These are phyloP conservation scores for Arctopsyche grandis DNA, from an alignment of 1,140 invertebrate species.

Conservation along the genomic window DNA sequence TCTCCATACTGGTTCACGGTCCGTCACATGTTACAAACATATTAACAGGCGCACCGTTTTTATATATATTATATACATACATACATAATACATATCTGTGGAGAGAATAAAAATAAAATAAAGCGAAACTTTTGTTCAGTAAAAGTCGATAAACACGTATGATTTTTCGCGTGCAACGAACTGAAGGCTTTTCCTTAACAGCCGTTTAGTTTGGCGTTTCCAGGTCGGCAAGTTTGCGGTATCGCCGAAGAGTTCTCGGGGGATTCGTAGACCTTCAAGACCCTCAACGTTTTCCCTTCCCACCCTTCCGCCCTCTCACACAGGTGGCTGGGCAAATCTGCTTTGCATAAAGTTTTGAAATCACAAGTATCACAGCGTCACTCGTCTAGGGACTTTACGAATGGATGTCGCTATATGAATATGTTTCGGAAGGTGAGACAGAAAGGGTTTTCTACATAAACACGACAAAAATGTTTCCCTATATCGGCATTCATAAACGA, in stretches of 20 bases:
- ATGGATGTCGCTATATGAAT: not conserved
- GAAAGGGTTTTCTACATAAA: not conserved
- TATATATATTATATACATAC: too few relatives aligned
- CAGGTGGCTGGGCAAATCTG: slow-evolving; percentile 31
- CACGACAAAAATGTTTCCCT: too few relatives aligned
- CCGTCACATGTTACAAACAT: too few relatives aligned
- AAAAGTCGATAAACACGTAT: not conserved
- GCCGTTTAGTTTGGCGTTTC: slow-evolving; percentile 12
- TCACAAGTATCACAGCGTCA: slow-evolving; percentile 3
- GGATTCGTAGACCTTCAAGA: not conserved
- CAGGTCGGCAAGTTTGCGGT: slow-evolving; percentile 27
- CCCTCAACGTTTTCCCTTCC: not conserved
- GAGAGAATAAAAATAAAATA: too few relatives aligned
- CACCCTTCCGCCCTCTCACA: not conserved
- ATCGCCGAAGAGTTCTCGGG: not conserved
- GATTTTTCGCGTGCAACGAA: not conserved
- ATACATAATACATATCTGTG: too few relatives aligned
- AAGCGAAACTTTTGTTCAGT: too few relatives aligned
- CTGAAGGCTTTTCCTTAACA: slow-evolving; percentile 1
- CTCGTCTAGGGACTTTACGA: not conserved
- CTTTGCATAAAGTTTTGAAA: slow-evolving; percentile 36
- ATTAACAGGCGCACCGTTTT: too few relatives aligned
- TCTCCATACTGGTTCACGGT: too few relatives aligned
- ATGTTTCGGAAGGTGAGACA: not conserved
- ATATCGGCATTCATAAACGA: too few relatives aligned